Base-by-base conservation (phyloP, 2,797 vertebrate species). In the Naso thynnoides region DNA sequence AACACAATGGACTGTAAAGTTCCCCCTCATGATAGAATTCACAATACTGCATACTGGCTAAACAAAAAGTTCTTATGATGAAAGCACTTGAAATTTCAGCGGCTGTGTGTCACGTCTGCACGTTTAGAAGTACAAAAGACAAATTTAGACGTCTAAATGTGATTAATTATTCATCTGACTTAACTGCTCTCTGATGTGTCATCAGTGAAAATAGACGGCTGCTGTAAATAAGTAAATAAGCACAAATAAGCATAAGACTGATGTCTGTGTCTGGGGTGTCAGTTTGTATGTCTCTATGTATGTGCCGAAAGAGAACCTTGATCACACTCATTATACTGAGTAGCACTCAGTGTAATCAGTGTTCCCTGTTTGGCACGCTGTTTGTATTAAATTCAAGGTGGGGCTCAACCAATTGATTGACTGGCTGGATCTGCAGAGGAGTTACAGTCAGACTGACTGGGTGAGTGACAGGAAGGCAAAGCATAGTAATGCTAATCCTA, bases 311-410 rank as follows among this genome's bases (percentile, higher is more conserved):
- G 72, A 70, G 70, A 86, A 83, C 68, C 79, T 74, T 48, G 67
- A 78, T 86, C 54, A 19, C 73, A n/a, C 81, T 91, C 89, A 91
- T 91, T 89, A 87, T 62, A 80, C 83, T 84, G 89, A 92, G 89
- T 90, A 90, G 84, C 89, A 90, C 91, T 91, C 83, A 86, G 53
- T 67, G 70, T 88, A 91, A 91, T 92, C 84, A 91, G 78, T 24
- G 82, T 19, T 76, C 55, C 29, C 74, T 73, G 68, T 82, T 84
- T 86, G 86, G 77, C 82, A 60, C 38, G 52, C 65, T 58, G 74
- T 66, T 86, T 76, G 52, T 64, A 86, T 88, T 87, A 81, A 87
- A 89, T 76, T 84, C 77, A 88, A 76, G 67, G 86, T 72, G 75
- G 77, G 85, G 69, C 78, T 83, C 47, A 59, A 79, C 80, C 73